These are phyloP conservation scores for Amphipoea oculea DNA, from an alignment of 2,888 invertebrate species.

Conservation along the genomic window DNA sequence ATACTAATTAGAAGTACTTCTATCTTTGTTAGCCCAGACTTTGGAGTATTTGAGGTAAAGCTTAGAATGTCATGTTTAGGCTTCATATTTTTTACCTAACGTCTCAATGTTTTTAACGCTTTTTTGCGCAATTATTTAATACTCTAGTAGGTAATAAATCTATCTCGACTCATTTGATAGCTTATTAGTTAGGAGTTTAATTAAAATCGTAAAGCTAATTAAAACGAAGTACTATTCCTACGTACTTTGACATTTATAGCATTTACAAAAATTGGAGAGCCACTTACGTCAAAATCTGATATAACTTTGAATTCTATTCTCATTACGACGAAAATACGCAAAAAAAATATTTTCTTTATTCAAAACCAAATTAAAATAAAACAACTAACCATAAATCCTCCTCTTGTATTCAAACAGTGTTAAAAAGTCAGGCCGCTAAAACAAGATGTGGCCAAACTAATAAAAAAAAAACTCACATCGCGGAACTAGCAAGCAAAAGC, in stretches of 20 bases:
- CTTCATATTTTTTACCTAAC: background rate
- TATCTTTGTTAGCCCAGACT: background rate
- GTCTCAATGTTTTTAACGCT: too few relatives aligned
- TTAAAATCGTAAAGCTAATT: background rate
- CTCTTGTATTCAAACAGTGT: slow-evolving; percentile 3
- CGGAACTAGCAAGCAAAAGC: slow-evolving; percentile 16
- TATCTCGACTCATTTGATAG: background rate
- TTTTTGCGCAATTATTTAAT: background rate
- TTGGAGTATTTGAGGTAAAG: background rate
- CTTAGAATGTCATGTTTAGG: background rate
- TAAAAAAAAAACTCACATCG: slow-evolving; percentile 12
- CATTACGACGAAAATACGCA: background rate
- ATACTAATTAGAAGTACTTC: slow-evolving; percentile 35
- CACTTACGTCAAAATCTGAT: background rate
- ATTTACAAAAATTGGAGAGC: background rate
- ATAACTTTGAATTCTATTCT: background rate
- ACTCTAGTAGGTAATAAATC: background rate
- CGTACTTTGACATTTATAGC: slow-evolving; percentile 1
- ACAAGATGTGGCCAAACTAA: slow-evolving; percentile 12
- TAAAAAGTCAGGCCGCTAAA: slow-evolving; percentile 26
- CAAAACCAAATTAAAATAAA: background rate
- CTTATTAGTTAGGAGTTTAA: background rate
- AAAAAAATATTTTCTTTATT: too few relatives aligned
- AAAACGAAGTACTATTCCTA: background rate
- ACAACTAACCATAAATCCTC: background rate